Evolutionary conservation across 2,113 vertebrate genomes (phyloP).

Genomic region (Rhombomys opimus): DNA sequence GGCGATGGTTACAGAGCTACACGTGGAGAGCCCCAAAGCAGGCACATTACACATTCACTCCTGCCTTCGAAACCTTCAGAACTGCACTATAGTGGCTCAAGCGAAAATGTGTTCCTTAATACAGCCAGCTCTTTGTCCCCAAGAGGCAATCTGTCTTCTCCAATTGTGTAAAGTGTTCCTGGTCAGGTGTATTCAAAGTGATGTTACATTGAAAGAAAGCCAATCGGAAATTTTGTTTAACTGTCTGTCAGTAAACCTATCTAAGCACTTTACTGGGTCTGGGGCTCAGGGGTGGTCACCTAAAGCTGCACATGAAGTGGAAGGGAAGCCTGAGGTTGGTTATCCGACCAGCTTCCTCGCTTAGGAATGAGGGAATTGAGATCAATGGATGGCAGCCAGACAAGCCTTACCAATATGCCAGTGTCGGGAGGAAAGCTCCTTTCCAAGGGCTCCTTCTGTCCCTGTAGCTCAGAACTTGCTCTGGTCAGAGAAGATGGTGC

Average conservation of each 20-base stretch:
- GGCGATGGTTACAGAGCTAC: neutral
- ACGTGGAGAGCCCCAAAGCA: neutral
- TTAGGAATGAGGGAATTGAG: neutral
- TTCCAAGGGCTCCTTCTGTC: neutral
- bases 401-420: neutral
- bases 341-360: neutral
- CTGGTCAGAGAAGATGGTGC: neutral
- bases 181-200: neutral
- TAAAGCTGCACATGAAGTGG: neutral
- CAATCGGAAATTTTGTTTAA: conserved; percentile 29
- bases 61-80: neutral
- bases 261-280: neutral
- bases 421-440: accelerated
- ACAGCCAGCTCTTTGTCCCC: neutral
- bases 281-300: neutral
- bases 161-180: conserved; percentile 39
- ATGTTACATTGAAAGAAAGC: conserved; percentile 31
- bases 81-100: neutral
- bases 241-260: neutral
- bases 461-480: neutral
- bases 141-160: neutral
- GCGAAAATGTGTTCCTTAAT: neutral
- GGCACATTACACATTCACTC: neutral
- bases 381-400: neutral
- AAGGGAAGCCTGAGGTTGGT: neutral